A percentile compares a stretch with the other conserved stretches of the same genome.
Conservation (phyloP, 2,113 vertebrate species). For the Scartelaos histophorus region DNA sequence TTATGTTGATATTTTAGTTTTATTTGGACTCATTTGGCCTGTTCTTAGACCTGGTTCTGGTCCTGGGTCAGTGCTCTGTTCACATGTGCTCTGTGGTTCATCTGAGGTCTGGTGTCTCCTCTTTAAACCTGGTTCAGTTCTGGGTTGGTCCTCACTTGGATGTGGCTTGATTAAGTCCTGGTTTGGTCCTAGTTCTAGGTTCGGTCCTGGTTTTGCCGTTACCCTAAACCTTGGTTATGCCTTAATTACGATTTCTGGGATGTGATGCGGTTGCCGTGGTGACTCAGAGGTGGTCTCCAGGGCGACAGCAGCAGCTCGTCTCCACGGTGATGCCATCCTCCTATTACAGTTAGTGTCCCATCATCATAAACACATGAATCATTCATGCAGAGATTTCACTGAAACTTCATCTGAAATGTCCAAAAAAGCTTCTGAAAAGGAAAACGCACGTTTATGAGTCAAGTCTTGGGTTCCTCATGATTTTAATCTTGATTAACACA, state of each 20-base stretch:
- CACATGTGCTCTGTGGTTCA: neutral
- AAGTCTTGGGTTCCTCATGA: no score
- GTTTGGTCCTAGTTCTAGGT: neutral
- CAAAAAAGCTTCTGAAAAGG: neutral
- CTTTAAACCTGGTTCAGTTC: neutral
- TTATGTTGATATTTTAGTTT: neutral
- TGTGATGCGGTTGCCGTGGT: slow-evolving; percentile 1
- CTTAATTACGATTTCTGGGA: neutral
- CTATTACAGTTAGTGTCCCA: neutral
- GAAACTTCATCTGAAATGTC: neutral
- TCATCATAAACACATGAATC: neutral
- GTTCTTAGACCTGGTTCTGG: neutral
- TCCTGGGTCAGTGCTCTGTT: neutral
- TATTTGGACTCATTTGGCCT: neutral
- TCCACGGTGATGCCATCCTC: neutral
- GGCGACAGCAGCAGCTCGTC: neutral
- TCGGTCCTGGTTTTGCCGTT: neutral
- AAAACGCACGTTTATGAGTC: neutral
- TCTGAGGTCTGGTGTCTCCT: neutral
- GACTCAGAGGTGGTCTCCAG: neutral
- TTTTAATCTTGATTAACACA: no score
- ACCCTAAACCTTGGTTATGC: neutral
- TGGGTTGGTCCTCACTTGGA: neutral
- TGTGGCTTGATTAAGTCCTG: neutral
- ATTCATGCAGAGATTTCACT: neutral